Evolutionary conservation across 2,797 vertebrate genomes (phyloP).

Genomic region (Aphelocoma californica): DNA sequence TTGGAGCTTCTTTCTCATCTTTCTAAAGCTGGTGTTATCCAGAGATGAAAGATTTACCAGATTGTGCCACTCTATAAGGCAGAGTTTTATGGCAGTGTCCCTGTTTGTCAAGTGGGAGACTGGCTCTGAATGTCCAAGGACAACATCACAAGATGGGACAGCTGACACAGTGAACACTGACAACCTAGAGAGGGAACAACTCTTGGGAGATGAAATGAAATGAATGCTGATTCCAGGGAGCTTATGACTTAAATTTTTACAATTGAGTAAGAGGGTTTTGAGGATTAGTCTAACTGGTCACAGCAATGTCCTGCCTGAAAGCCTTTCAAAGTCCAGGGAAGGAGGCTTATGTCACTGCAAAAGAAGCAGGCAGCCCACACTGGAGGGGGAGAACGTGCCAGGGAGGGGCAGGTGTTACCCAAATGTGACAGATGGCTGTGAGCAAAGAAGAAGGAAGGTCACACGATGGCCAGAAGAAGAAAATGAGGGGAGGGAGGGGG

Average conservation of each 20-base stretch:
- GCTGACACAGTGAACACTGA: background rate
- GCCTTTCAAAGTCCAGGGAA: background rate
- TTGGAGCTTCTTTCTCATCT: background rate
- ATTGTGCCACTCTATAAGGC: accelerated
- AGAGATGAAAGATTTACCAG: background rate
- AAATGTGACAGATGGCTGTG: background rate
- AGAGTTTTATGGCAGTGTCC: background rate
- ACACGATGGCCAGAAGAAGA: background rate
- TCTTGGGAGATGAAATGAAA: background rate
- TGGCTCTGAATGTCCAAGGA: background rate
- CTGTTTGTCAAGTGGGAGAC: background rate
- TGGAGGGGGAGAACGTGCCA: background rate
- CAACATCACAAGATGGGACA: background rate
- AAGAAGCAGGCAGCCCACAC: background rate
- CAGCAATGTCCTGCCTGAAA: background rate
- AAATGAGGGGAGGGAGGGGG: background rate
- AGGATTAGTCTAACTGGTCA: background rate
- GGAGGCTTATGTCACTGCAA: background rate
- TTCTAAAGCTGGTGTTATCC: background rate
- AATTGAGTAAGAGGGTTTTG: background rate
- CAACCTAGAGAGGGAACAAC: background rate
- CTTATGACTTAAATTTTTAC: background rate
- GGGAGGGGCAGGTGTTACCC: background rate
- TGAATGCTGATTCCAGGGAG: background rate
- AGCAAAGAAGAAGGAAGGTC: background rate